These are phyloP conservation scores for Tamias sibiricus DNA, from an alignment of 2,113 vertebrate genomes.

Conservation along the genomic window DNA sequence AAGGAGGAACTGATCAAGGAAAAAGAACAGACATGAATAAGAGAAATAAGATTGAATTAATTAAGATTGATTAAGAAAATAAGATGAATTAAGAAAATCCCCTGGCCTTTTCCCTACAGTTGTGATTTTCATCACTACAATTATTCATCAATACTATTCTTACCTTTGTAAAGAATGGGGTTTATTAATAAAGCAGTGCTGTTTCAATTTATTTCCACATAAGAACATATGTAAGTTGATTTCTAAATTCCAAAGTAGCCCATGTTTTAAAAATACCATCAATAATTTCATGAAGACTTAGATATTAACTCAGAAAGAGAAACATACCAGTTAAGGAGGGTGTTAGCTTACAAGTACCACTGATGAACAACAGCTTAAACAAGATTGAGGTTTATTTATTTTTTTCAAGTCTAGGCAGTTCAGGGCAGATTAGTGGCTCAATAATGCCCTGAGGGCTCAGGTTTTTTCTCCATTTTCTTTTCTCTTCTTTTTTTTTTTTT, in stretches of 20 bases:
- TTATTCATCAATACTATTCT: not conserved
- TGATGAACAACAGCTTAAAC: not conserved
- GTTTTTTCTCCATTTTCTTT: not conserved
- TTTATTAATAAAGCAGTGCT: constrained; percentile 24
- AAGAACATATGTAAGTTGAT: not conserved
- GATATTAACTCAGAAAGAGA: not conserved
- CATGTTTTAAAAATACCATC: constrained; percentile 11
- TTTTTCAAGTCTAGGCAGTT: not conserved
- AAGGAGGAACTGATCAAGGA: not conserved
- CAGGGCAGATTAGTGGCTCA: not conserved
- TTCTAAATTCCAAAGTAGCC: constrained; percentile 32
- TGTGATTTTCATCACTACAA: not conserved
- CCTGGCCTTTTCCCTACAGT: not conserved
- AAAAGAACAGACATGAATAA: not conserved
- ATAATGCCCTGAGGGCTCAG: not conserved
- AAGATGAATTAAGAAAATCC: not conserved
- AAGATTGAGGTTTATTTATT: not conserved
- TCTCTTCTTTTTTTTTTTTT: no score
- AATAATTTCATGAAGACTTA: constrained; percentile 5
- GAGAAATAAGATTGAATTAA: not conserved
- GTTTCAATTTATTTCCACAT: constrained; percentile 13
- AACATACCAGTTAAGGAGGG: not conserved
- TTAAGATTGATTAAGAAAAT: no score
- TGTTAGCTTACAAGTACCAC: not conserved
- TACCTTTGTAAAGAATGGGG: not conserved